Conservation (phyloP, 2,888 invertebrate genomes). For the Torymus aiolomorphi region DNA sequence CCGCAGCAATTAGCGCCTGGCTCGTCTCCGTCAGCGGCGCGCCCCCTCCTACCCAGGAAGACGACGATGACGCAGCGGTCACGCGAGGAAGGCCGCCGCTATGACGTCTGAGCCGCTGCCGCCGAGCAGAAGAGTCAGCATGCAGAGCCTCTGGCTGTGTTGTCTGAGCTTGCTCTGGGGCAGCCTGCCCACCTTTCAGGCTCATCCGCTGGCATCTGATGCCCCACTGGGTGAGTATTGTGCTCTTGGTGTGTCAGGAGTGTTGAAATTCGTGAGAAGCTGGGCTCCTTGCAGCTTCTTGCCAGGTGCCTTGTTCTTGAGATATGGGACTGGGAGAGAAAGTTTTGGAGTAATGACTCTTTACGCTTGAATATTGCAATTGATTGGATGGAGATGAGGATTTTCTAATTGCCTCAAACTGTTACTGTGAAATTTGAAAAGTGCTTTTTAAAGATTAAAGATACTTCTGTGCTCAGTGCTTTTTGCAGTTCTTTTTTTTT, state of each 20-base stretch:
- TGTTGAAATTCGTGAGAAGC: not conserved
- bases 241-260: not conserved
- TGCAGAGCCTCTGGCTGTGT: slow-evolving; percentile 69
- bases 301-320: not conserved
- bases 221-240: slow-evolving; percentile 55
- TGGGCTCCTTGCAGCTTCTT: not conserved
- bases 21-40: slow-evolving; percentile 7
- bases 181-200: slow-evolving; percentile 68
- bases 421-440: no score
- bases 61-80: slow-evolving; percentile 48
- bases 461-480: no score
- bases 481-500: no score
- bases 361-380: not conserved
- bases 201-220: slow-evolving; percentile 66
- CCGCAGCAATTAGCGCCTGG: slow-evolving; percentile 3
- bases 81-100: slow-evolving; percentile 36
- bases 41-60: slow-evolving; percentile 19
- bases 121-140: slow-evolving; percentile 54
- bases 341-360: not conserved
- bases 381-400: no score
- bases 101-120: slow-evolving; percentile 51
- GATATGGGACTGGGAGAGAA: not conserved
- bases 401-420: no score
- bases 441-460: no score
- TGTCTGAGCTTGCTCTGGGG: slow-evolving; percentile 68